These are phyloP conservation scores for Spicauda simplicius DNA, from an alignment of 2,888 invertebrate genomes.

Conservation along the genomic window DNA sequence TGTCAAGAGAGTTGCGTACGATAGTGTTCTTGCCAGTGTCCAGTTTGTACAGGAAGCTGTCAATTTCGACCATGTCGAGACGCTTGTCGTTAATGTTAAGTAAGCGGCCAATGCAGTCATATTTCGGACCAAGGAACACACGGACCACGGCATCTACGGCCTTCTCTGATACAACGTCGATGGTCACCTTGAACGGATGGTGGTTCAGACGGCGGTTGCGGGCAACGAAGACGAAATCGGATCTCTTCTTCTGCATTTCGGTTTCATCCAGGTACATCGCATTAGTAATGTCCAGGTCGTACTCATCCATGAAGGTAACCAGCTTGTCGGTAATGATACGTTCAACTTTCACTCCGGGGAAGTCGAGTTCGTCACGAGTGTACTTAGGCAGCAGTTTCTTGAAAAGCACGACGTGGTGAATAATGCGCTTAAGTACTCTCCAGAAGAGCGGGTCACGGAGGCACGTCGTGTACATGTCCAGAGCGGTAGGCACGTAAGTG, in stretches of 20 bases:
- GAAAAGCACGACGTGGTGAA: slow-evolving; percentile 84
- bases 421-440: slow-evolving; percentile 86
- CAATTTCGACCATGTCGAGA: slow-evolving; percentile 74
- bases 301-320: slow-evolving; percentile 88
- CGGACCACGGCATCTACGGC: slow-evolving; percentile 86
- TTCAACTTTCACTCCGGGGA: slow-evolving; percentile 87
- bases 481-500: slow-evolving; percentile 83
- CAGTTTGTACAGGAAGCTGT: slow-evolving; percentile 85
- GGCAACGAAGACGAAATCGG: slow-evolving; percentile 79
- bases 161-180: slow-evolving; percentile 84
- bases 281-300: slow-evolving; percentile 87
- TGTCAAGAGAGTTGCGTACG: slow-evolving; percentile 88
- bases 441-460: slow-evolving; percentile 91
- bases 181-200: slow-evolving; percentile 86
- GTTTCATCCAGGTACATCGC: slow-evolving; percentile 79
- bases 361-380: slow-evolving; percentile 84
- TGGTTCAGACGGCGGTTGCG: slow-evolving; percentile 87
- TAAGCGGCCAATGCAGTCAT: slow-evolving; percentile 86
- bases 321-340: slow-evolving; percentile 86
- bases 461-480: slow-evolving; percentile 87
- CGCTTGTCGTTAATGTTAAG: slow-evolving; percentile 78
- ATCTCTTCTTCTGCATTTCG: slow-evolving; percentile 77
- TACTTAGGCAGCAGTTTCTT: slow-evolving; percentile 85
- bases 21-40: slow-evolving; percentile 88
- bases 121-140: slow-evolving; percentile 89